These are phyloP conservation scores for Epinotia bilunana DNA, from an alignment of 2,888 invertebrate species.

Conservation along the genomic window DNA sequence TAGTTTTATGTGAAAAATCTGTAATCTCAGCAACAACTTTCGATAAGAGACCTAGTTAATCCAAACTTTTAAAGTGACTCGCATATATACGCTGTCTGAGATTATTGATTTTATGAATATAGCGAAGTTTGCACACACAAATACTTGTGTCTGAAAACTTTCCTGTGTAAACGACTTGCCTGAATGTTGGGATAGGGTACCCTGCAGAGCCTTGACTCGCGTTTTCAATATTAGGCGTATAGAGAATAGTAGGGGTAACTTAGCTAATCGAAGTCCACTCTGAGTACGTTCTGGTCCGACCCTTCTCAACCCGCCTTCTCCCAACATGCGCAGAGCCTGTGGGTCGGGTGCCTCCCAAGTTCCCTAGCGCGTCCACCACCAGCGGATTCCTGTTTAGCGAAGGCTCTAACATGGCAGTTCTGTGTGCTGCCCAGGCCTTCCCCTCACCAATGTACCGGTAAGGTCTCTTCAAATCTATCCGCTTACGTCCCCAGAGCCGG, in stretches of 20 bases:
- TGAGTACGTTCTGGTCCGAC: conserved; percentile 54
- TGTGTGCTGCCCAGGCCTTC: conserved; percentile 89
- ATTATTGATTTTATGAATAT: conserved; percentile 32
- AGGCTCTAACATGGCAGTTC: conserved; percentile 82
- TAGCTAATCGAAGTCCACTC: conserved; percentile 50
- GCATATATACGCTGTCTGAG: conserved; percentile 12
- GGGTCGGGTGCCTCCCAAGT: conserved; percentile 87
- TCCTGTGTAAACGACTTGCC: conserved; percentile 85
- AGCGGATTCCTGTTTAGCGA: conserved; percentile 86
- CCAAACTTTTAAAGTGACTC: not conserved
- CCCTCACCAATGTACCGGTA: conserved; percentile 90
- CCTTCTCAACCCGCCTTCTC: conserved; percentile 78
- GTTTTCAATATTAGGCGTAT: conserved; percentile 52
- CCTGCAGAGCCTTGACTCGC: conserved; percentile 87
- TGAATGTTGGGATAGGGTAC: conserved; percentile 99
- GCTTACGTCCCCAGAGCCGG: conserved; percentile 74
- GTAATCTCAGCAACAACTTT: conserved; percentile 25
- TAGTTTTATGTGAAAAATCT: conserved; percentile 12
- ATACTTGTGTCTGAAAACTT: conserved; percentile 68
- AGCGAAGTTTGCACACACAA: conserved; percentile 68
- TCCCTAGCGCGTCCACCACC: conserved; percentile 84
- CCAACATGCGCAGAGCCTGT: conserved; percentile 87
- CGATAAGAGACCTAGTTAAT: not conserved
- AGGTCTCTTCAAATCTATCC: conserved; percentile 69
- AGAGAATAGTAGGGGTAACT: conserved; percentile 61